A percentile compares a stretch with the other conserved stretches of the same genome.
These are phyloP conservation scores for Tipula helvola DNA, from an alignment of 2,888 invertebrate species.

Conservation along the genomic window DNA sequence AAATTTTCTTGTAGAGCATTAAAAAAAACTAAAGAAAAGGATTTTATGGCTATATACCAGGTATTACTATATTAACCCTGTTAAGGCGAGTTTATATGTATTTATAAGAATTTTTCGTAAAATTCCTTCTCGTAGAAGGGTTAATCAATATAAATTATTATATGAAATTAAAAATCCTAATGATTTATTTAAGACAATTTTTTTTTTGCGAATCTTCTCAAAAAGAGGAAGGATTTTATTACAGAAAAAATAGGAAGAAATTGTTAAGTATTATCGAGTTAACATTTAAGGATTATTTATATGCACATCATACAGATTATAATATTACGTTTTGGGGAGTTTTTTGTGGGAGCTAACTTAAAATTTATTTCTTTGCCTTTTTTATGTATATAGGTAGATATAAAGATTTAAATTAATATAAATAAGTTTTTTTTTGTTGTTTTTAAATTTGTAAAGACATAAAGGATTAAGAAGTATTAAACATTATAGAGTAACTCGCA, in stretches of 20 bases:
- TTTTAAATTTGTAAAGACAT: neutral
- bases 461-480: neutral
- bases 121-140: neutral
- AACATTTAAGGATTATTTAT: constrained; percentile 19
- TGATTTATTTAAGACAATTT: neutral
- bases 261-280: constrained; percentile 20
- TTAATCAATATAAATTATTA: neutral
- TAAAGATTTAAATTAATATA: neutral
- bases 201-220: neutral
- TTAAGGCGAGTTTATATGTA: neutral
- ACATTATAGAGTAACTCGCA: neutral
- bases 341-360: neutral
- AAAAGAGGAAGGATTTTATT: neutral
- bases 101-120: neutral
- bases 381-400: neutral
- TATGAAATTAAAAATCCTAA: neutral
- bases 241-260: constrained; percentile 11
- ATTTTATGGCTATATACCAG: neutral
- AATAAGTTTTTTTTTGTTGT: neutral
- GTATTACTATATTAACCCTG: neutral
- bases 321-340: neutral
- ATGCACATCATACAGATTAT: neutral
- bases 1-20: neutral
- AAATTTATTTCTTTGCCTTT: neutral
- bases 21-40: neutral